Conservation (phyloP, 2,797 vertebrate species). For the Florisuga fusca region DNA sequence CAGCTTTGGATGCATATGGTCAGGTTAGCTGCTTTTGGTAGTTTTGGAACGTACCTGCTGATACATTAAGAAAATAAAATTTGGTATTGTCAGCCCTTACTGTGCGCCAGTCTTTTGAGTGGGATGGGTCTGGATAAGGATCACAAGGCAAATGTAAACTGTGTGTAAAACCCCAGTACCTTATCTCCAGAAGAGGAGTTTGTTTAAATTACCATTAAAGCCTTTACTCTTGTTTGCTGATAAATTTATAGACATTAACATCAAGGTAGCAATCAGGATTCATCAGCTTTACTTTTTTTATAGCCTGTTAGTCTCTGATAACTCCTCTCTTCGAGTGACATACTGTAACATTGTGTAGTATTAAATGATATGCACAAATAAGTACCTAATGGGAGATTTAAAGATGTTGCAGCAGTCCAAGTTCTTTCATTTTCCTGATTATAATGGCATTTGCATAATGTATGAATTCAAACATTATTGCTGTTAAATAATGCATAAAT, state of each 20-base stretch:
- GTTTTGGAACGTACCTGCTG: conserved; percentile 24
- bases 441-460: conserved; percentile 84
- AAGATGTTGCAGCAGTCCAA: conserved; percentile 75
- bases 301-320: conserved; percentile 71
- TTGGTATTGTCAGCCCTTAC: not conserved
- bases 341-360: conserved; percentile 26
- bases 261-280: conserved; percentile 65
- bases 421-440: conserved; percentile 82
- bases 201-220: conserved; percentile 50
- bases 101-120: not conserved
- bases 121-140: not conserved
- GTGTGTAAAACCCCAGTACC: not conserved
- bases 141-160: not conserved
- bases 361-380: conserved; percentile 79
- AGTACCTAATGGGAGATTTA: conserved; percentile 79
- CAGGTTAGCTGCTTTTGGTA: conserved; percentile 28
- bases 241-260: conserved; percentile 72
- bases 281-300: conserved; percentile 73
- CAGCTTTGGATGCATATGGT: not conserved
- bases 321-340: conserved; percentile 66
- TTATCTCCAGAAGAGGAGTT: conserved; percentile 10
- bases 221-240: conserved; percentile 69
- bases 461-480: conserved; percentile 85
- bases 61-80: not conserved
- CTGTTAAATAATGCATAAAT: conserved; percentile 87